phyloP scores from a whole-genome alignment of 2,888 invertebrate genomes.

The Drosophila prolongata region DNA sequence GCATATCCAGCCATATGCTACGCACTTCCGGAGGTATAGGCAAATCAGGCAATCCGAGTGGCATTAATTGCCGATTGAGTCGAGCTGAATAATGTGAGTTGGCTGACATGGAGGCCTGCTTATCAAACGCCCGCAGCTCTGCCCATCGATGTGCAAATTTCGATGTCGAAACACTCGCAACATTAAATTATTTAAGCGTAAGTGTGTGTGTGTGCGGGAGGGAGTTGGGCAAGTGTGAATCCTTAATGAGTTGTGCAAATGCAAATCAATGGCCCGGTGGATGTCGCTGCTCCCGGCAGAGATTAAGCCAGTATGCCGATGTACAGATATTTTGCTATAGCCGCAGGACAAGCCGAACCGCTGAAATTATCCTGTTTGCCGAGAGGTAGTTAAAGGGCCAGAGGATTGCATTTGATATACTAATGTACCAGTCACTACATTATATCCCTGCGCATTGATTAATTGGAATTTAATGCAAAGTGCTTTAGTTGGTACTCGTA shows the following conservation, averaged over 20 bases:
- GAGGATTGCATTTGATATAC: slow-evolving; percentile 1
- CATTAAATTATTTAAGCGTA: slow-evolving; percentile 41
- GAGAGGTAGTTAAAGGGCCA: slow-evolving; percentile 1
- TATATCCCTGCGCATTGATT: slow-evolving; percentile 2
- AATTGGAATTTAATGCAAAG: neutral
- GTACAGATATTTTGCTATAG: neutral
- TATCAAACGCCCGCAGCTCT: slow-evolving; percentile 34
- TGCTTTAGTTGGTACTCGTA: neutral
- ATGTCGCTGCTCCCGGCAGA: slow-evolving; percentile 30
- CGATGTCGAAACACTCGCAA: slow-evolving; percentile 35
- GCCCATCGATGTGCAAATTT: slow-evolving; percentile 31
- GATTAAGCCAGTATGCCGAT: slow-evolving; percentile 33
- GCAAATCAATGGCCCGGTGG: slow-evolving; percentile 46
- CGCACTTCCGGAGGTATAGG: neutral
- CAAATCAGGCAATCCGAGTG: slow-evolving; percentile 45
- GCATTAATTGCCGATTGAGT: slow-evolving; percentile 69
- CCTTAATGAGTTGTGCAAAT: slow-evolving; percentile 50
- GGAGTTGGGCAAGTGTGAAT: slow-evolving; percentile 41
- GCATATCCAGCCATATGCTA: slow-evolving; percentile 10
- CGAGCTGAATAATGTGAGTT: slow-evolving; percentile 31
- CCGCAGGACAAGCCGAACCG: slow-evolving; percentile 8
- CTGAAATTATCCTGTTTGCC: slow-evolving; percentile 16
- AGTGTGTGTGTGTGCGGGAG: neutral
- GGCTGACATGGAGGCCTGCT: slow-evolving; percentile 12
- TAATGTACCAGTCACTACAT: slow-evolving; percentile 7